Conservation (phyloP, 2,797 vertebrate genomes). For the Molossus alvarezi region DNA sequence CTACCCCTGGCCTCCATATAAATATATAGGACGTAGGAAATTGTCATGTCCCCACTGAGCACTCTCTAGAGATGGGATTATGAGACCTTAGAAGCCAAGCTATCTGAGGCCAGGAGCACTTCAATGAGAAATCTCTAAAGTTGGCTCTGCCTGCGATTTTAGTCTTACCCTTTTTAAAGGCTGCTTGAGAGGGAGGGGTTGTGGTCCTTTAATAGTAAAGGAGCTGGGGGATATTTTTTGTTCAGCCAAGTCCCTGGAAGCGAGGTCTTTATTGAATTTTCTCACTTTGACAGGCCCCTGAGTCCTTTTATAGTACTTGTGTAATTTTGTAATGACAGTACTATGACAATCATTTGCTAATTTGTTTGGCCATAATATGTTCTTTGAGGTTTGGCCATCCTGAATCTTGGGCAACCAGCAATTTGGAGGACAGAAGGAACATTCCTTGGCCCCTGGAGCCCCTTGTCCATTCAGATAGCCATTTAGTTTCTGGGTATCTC, state of each 20-base stretch:
- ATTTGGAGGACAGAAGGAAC: background rate
- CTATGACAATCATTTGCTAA: constrained; percentile 1
- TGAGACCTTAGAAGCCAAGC: background rate
- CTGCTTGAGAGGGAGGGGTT: background rate
- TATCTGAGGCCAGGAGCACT: background rate
- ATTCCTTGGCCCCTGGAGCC: background rate
- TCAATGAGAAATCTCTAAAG: background rate
- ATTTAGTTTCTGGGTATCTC: background rate
- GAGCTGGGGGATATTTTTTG: background rate
- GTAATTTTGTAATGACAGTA: constrained; percentile 37
- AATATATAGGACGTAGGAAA: background rate
- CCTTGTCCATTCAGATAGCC: background rate
- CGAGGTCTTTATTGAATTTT: background rate
- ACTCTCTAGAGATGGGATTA: background rate
- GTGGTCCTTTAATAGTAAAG: constrained; percentile 30
- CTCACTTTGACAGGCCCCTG: constrained; percentile 75
- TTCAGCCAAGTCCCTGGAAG: background rate
- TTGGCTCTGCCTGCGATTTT: background rate
- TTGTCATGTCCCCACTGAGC: background rate
- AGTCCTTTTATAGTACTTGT: constrained; percentile 87
- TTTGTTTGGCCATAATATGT: background rate
- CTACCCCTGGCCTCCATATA: background rate
- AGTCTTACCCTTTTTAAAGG: background rate
- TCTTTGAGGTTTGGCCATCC: background rate
- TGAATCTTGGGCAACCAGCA: background rate